A percentile compares a stretch with the other conserved stretches of the same genome.
Evolutionary conservation across 2,113 vertebrate species (phyloP).

Genomic region (Rhegmatorhina hoffmannsi): DNA sequence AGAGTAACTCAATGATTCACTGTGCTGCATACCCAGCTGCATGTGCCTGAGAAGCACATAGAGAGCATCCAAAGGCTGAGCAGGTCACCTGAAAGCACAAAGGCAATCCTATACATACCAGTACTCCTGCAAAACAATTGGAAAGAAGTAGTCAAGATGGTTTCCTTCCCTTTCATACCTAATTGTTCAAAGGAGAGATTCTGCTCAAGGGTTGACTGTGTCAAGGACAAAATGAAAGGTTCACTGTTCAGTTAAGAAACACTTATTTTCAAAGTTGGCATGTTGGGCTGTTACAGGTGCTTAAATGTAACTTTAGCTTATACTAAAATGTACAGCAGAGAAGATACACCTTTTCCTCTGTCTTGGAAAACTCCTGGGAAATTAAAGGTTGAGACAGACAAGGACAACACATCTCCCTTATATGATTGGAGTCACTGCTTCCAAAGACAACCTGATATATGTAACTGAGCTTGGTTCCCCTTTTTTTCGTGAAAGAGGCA

Average conservation of each 20-base stretch:
- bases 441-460: background rate
- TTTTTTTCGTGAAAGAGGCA: background rate
- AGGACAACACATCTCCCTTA: background rate
- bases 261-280: background rate
- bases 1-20: background rate
- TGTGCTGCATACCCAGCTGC: background rate
- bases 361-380: background rate
- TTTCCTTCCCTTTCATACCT: background rate
- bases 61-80: background rate
- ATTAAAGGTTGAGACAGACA: background rate
- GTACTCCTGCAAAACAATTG: background rate
- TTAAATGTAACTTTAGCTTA: background rate
- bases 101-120: background rate
- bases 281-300: background rate
- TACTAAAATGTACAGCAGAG: background rate
- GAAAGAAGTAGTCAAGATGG: background rate
- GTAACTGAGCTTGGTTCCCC: background rate
- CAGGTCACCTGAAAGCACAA: background rate
- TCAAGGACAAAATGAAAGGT: background rate
- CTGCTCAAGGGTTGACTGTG: background rate
- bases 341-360: background rate
- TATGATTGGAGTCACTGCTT: background rate
- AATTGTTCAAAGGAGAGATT: background rate
- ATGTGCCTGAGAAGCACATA: fast-evolving
- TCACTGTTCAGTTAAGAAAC: background rate